Evolutionary conservation across 2,797 vertebrate species (phyloP).

Genomic region (Falco cherrug): DNA sequence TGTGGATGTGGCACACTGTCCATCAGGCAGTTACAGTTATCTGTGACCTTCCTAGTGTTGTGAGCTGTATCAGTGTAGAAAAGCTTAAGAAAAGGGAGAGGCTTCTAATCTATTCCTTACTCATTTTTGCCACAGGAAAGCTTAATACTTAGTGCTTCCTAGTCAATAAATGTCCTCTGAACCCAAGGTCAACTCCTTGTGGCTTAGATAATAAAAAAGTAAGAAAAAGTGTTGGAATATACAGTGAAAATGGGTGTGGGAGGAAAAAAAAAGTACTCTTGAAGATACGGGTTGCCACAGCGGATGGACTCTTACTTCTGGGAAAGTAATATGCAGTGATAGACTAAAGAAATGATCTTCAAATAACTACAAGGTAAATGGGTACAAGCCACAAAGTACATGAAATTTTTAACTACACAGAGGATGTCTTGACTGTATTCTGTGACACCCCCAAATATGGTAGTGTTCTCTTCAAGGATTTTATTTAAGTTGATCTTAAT

Average conservation of each 20-base stretch:
- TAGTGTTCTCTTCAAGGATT: background rate
- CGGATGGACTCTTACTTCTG: background rate
- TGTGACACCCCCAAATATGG: background rate
- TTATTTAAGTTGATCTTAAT: background rate
- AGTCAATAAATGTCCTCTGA: background rate
- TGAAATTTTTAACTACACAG: background rate
- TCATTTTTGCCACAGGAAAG: background rate
- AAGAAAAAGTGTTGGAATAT: background rate
- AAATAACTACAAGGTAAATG: background rate
- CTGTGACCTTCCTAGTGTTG: background rate
- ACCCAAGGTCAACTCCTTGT: background rate
- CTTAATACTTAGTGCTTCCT: background rate
- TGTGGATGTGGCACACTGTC: background rate
- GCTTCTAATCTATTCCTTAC: background rate
- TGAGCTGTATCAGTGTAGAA: background rate
- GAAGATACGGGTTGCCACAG: background rate
- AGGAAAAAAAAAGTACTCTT: background rate
- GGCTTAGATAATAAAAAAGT: background rate
- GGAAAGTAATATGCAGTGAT: background rate
- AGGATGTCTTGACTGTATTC: background rate
- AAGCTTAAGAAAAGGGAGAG: background rate
- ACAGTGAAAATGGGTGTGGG: background rate
- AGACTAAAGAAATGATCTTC: background rate
- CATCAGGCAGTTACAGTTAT: background rate
- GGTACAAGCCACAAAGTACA: background rate